These are phyloP conservation scores for Kryptolebias ocellatus DNA, from an alignment of 2,797 vertebrate genomes.

Conservation along the genomic window DNA sequence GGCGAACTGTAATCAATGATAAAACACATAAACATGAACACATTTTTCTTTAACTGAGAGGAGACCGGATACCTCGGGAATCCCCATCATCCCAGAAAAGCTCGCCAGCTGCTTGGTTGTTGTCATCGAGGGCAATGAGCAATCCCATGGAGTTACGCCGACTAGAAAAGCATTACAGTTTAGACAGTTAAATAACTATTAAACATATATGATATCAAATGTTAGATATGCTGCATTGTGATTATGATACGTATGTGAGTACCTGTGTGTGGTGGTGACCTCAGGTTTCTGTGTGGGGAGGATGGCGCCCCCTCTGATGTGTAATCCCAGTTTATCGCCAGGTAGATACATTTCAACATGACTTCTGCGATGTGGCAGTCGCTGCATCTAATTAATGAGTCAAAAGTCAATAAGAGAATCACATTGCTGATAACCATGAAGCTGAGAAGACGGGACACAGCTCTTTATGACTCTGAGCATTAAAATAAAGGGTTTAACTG, in stretches of 20 bases:
- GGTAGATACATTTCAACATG: conserved; percentile 80
- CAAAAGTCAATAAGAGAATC: background rate
- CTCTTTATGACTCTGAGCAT: background rate
- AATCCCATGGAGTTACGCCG: conserved; percentile 90
- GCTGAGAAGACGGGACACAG: no score
- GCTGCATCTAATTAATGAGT: conserved; percentile 66
- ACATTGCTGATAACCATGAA: no score
- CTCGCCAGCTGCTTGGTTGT: conserved; percentile 83
- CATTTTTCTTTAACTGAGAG: conserved; percentile 14
- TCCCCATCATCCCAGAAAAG: conserved; percentile 98
- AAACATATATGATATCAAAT: background rate
- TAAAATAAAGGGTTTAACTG: no score
- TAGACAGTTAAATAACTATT: background rate
- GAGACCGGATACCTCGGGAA: conserved; percentile 81
- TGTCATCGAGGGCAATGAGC: conserved; percentile 88
- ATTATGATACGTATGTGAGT: background rate
- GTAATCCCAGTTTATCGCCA: conserved; percentile 90
- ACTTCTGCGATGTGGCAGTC: conserved; percentile 58
- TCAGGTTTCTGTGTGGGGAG: conserved; percentile 88
- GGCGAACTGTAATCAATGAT: background rate
- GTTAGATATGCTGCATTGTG: background rate
- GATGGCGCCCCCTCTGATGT: conserved; percentile 91
- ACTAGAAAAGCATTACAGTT: conserved; percentile 75
- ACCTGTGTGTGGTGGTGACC: conserved; percentile 90
- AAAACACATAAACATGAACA: conserved; percentile 1